Base-by-base conservation (phyloP, 2,113 vertebrate species). In the Gila orcuttii region DNA sequence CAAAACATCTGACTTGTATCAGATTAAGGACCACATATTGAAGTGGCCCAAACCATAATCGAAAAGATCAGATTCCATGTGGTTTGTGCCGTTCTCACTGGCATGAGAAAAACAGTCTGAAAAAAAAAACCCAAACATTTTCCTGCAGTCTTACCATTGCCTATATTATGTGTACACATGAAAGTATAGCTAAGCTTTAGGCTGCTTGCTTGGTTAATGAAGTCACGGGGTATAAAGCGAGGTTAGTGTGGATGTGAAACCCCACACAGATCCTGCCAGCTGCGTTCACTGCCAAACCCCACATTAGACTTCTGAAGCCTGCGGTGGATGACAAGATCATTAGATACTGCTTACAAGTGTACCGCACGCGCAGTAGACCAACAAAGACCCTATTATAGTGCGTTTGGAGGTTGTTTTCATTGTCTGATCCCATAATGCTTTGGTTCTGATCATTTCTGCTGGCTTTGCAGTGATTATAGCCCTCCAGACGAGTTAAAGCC, bases 301-400 rank as follows among this genome's bases (percentile, higher is more conserved):
- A 50, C 64, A 59, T 64, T 78, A 83, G 15, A 78, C 83, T 42
- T 78, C 21, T 78, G 36, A 78, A 55, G 59, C 45, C 28, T 3
- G 33, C 33, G 1, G 21, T 62, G 33, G 12, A 60, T 42, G 62
- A 85, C 75, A 79, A 69, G 57, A 85, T 85, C 74, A 85, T 78
- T 66, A 64, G 73, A 62, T 31, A 42, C 13, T 64, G 71, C 75
- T 68, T 68, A 78, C 66, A 85, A 45, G 17, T 79, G 36, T 87
- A 42, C 55, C 36, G 50, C 45, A 79, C 8, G 6, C 1, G 39
- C 75, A 36, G 28, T 17, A 71, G 42, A 87, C 66, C 47, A 13
- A 80, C 64, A 64, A 52, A 79, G 55, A 47, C 33, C 42, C 59
- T 47, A 33, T 39, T 85, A 69, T 57, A 6, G 23, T 39, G 19